These are phyloP conservation scores for Octodon degus DNA, from an alignment of 2,113 vertebrate species.

Conservation along the genomic window DNA sequence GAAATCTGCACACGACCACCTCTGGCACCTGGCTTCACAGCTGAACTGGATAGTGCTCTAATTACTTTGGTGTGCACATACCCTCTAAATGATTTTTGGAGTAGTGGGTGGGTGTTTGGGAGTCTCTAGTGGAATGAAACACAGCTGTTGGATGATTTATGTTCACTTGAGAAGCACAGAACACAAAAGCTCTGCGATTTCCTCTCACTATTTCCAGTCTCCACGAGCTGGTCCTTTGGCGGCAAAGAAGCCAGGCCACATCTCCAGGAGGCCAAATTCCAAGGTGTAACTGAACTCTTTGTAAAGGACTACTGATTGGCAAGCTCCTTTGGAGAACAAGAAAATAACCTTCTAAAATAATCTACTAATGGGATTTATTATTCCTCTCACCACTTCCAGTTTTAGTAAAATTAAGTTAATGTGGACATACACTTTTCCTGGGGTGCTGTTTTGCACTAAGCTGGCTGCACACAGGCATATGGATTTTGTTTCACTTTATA, in stretches of 20 bases:
- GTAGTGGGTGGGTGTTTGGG: not conserved
- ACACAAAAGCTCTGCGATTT: constrained; percentile 32
- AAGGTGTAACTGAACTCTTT: not conserved
- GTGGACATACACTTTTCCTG: constrained; percentile 20
- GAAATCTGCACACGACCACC: constrained; percentile 12
- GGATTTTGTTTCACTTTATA: constrained; percentile 68
- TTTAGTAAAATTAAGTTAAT: constrained; percentile 67
- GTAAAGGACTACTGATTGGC: constrained; percentile 13
- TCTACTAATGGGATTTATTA: constrained; percentile 38
- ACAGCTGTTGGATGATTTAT: constrained; percentile 58
- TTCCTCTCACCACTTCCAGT: constrained; percentile 53
- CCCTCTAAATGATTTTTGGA: constrained; percentile 34
- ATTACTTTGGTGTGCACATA: constrained; percentile 63
- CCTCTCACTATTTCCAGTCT: not conserved
- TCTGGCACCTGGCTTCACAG: constrained; percentile 60
- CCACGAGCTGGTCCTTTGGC: not conserved
- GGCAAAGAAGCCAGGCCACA: not conserved
- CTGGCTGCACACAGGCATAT: not conserved
- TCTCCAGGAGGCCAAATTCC: not conserved
- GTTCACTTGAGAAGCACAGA: constrained; percentile 44
- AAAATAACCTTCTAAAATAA: constrained; percentile 34
- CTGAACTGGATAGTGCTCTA: constrained; percentile 73
- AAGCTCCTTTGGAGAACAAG: constrained; percentile 28
- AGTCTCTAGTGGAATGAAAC: constrained; percentile 50
- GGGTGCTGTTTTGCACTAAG: not conserved